A percentile compares a stretch with the other conserved stretches of the same genome.
These are phyloP conservation scores for Calidris pygmaea DNA, from an alignment of 2,113 vertebrate species.

Conservation along the genomic window DNA sequence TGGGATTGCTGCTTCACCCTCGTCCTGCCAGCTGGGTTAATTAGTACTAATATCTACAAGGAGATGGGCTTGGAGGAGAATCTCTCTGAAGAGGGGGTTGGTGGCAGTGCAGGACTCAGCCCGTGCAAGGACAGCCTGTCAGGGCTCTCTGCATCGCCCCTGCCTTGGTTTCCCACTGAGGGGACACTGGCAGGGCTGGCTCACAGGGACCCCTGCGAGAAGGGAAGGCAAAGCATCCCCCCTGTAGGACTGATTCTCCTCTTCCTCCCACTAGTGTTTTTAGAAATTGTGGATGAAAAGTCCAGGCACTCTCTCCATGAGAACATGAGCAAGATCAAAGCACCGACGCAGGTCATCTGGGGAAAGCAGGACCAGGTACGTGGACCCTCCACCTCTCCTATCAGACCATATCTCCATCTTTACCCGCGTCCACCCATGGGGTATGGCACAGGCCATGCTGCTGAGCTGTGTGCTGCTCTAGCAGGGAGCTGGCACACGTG, in stretches of 20 bases:
- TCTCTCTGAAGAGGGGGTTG: not conserved
- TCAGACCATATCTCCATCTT: not conserved
- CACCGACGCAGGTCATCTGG: slow-evolving; percentile 90
- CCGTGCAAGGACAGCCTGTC: not conserved
- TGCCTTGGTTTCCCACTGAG: not conserved
- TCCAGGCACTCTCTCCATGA: slow-evolving; percentile 84
- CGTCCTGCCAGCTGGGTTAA: not conserved
- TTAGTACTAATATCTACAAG: not conserved
- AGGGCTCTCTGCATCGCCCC: not conserved
- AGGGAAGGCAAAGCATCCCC: not conserved
- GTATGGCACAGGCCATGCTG: not conserved
- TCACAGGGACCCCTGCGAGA: not conserved
- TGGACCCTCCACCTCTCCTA: not conserved
- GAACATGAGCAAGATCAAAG: slow-evolving; percentile 86
- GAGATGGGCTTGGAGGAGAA: not conserved
- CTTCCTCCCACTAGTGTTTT: slow-evolving; percentile 80
- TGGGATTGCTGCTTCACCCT: not conserved
- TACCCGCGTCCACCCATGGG: fast-evolving
- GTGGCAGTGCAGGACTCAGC: not conserved
- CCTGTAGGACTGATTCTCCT: slow-evolving; percentile 1
- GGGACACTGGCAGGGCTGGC: not conserved
- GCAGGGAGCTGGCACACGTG: fast-evolving
- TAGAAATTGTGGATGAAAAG: slow-evolving; percentile 82
- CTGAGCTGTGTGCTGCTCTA: not conserved
- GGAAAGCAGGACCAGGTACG: slow-evolving; percentile 92